Evolutionary conservation across 64 coral and sea anemone species (phyloP).

Genomic region (Dendronephthya gigantea): DNA sequence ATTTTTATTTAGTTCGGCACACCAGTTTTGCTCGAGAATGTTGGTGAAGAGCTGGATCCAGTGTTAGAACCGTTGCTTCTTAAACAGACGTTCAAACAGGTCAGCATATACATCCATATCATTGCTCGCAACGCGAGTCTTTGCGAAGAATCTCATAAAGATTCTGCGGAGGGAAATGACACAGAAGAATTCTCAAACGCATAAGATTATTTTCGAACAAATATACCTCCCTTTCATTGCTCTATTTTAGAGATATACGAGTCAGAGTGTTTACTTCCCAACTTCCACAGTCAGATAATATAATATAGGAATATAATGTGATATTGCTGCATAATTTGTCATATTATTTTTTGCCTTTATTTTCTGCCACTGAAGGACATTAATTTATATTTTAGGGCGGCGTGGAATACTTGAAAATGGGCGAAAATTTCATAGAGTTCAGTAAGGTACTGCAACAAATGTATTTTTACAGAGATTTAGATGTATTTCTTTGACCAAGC

Average conservation of each 20-base stretch:
- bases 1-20: slow-evolving; percentile 38
- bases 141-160: not conserved
- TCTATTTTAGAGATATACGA: no score
- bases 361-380: not conserved
- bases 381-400: slow-evolving; percentile 50
- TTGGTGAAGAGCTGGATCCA: slow-evolving; percentile 46
- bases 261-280: no score
- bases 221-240: no score
- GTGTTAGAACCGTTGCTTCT: slow-evolving; percentile 38
- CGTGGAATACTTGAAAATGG: slow-evolving; percentile 82
- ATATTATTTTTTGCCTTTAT: not conserved
- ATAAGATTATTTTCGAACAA: no score
- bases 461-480: not conserved
- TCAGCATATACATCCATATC: not conserved
- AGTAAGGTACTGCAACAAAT: slow-evolving; percentile 53
- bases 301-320: no score
- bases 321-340: no score
- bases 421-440: slow-evolving; percentile 86
- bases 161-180: no score
- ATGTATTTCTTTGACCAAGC: no score
- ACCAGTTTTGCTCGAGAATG: slow-evolving; percentile 43
- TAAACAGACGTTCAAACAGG: slow-evolving; percentile 50
- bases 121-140: not conserved
- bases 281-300: no score
- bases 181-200: no score